Evolutionary conservation across 1,140 invertebrate genomes (phyloP).

Genomic region (Mylabris phalerata): DNA sequence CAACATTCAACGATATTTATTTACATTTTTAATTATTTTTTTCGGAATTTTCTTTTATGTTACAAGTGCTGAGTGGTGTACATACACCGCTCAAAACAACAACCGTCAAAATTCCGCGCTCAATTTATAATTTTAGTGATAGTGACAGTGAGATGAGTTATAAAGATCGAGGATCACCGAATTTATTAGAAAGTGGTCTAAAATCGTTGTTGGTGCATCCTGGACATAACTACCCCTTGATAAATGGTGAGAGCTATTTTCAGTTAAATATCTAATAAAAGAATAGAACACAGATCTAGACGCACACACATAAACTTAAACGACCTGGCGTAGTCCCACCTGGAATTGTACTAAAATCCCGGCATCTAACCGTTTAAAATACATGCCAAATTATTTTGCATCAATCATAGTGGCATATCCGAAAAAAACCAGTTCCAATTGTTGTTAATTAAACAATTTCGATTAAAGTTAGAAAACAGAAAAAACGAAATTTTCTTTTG

Average conservation of each 20-base stretch:
- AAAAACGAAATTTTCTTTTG: no score
- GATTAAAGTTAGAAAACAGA: no score
- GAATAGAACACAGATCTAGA: no score
- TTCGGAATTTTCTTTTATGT: conserved; percentile 16
- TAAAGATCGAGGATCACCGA: conserved; percentile 41
- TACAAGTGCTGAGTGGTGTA: conserved; percentile 29
- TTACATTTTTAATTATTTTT: neutral
- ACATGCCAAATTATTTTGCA: no score
- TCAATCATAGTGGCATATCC: no score
- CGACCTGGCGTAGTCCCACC: neutral
- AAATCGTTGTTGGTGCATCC: conserved; percentile 43
- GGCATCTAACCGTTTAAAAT: no score
- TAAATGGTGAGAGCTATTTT: conserved; percentile 37
- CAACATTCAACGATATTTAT: neutral
- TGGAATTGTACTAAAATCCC: neutral
- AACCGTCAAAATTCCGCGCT: conserved; percentile 41
- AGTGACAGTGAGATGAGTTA: conserved; percentile 44
- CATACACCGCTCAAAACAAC: conserved; percentile 31
- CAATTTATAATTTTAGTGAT: conserved; percentile 41
- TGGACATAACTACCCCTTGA: conserved; percentile 40
- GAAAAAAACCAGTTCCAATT: no score
- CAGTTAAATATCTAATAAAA: no score
- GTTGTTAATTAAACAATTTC: no score
- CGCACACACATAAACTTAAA: no score
- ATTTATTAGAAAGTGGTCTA: conserved; percentile 40